Evolutionary conservation across 2,797 vertebrate species (phyloP).

Genomic region (Ciconia nigra): DNA sequence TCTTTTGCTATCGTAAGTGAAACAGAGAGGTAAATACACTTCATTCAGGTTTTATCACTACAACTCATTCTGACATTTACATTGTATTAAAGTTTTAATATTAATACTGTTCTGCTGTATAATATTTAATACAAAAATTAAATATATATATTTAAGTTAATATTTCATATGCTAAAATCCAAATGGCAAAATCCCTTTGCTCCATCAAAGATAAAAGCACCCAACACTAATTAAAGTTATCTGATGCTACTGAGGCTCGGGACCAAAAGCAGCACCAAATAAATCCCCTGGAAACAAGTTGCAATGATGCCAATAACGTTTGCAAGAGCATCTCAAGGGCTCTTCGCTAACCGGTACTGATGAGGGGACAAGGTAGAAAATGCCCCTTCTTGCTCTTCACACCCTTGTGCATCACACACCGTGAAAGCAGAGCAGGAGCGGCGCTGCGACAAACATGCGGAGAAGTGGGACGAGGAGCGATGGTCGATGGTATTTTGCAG

Average conservation of each 20-base stretch:
- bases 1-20: background rate
- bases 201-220: background rate
- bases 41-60: background rate
- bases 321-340: background rate
- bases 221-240: background rate
- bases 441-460: rapidly evolving
- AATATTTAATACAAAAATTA: background rate
- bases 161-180: constrained; percentile 21
- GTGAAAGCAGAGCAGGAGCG: background rate
- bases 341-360: background rate
- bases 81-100: constrained; percentile 27
- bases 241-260: background rate
- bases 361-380: background rate
- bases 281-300: background rate
- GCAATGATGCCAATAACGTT: rapidly evolving
- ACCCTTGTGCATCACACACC: background rate
- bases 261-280: background rate
- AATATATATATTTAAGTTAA: constrained; percentile 12
- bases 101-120: background rate
- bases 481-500: rapidly evolving
- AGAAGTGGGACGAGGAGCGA: background rate
- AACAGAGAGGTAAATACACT: constrained; percentile 19
- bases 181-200: background rate
- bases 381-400: background rate
- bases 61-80: constrained; percentile 28